phyloP scores from a whole-genome alignment of 2,888 invertebrate species.

The Acronicta alni region DNA sequence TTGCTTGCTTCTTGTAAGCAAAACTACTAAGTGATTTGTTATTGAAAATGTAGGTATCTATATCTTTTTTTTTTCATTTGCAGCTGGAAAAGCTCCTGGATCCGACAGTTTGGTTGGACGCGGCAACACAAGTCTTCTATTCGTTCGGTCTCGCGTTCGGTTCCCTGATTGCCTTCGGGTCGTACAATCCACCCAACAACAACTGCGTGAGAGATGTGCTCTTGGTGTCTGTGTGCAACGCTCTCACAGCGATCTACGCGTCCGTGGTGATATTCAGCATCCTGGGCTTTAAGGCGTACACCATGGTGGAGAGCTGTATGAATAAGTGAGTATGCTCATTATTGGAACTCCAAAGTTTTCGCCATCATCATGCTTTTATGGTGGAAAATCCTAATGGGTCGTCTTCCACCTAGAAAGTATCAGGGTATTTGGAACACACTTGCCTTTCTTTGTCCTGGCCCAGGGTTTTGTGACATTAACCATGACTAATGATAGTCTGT shows the following conservation, averaged over 20 bases:
- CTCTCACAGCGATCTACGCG: conserved; percentile 97
- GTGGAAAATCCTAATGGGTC: too few species aligned
- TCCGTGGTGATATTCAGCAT: conserved; percentile 98
- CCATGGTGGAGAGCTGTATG: conserved; percentile 95
- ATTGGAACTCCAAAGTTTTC: too few species aligned
- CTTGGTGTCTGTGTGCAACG: conserved; percentile 97
- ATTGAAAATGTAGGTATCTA: too few species aligned
- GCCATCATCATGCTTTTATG: too few species aligned
- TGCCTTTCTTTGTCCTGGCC: too few species aligned
- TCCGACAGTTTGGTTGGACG: conserved; percentile 98
- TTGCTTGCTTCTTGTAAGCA: too few species aligned
- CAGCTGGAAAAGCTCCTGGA: conserved; percentile 95
- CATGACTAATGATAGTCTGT: too few species aligned
- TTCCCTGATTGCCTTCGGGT: conserved; percentile 98
- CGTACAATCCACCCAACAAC: conserved; percentile 98
- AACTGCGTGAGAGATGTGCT: conserved; percentile 98
- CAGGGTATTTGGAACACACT: too few species aligned
- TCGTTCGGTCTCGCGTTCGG: conserved; percentile 98
- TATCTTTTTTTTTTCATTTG: conserved; percentile 52
- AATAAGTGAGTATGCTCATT: conserved; percentile 73
- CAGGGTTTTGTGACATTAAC: too few species aligned
- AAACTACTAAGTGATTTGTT: too few species aligned
- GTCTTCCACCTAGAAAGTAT: too few species aligned
- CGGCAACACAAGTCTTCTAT: conserved; percentile 99
- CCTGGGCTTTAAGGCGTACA: conserved; percentile 98